Conservation (phyloP, 2,888 invertebrate genomes). For the Cantharis nigra region DNA sequence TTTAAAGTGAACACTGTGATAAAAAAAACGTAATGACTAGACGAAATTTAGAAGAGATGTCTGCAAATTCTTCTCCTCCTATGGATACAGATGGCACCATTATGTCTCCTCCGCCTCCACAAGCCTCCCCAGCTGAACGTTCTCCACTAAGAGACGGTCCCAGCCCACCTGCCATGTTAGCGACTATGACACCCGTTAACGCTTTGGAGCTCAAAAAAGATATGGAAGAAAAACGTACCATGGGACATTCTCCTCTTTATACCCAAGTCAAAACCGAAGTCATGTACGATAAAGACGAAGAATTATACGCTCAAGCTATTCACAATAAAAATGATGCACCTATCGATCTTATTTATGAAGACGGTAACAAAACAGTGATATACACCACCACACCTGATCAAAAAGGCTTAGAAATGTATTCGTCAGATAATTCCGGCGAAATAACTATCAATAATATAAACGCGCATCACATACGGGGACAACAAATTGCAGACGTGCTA, state of each 20-base stretch:
- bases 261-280: constrained; percentile 63
- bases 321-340: constrained; percentile 70
- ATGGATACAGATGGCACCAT: constrained; percentile 46
- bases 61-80: constrained; percentile 46
- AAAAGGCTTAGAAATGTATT: constrained; percentile 79
- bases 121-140: constrained; percentile 58
- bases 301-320: constrained; percentile 58
- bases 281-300: constrained; percentile 56
- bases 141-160: constrained; percentile 62
- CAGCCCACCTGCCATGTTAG: constrained; percentile 75
- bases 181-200: constrained; percentile 87
- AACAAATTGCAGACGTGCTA: constrained; percentile 61
- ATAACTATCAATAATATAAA: constrained; percentile 55
- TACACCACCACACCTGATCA: constrained; percentile 80
- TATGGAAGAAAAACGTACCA: constrained; percentile 66
- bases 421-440: constrained; percentile 61
- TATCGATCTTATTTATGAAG: constrained; percentile 82
- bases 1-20: constrained; percentile 53
- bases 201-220: constrained; percentile 74
- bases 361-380: constrained; percentile 83
- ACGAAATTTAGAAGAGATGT: constrained; percentile 50
- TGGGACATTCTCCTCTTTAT: constrained; percentile 63
- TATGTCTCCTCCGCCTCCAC: constrained; percentile 57
- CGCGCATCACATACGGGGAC: constrained; percentile 56
- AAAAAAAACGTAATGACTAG: constrained; percentile 51